Conservation (phyloP, 2,113 vertebrate species). For the Rostratula benghalensis region DNA sequence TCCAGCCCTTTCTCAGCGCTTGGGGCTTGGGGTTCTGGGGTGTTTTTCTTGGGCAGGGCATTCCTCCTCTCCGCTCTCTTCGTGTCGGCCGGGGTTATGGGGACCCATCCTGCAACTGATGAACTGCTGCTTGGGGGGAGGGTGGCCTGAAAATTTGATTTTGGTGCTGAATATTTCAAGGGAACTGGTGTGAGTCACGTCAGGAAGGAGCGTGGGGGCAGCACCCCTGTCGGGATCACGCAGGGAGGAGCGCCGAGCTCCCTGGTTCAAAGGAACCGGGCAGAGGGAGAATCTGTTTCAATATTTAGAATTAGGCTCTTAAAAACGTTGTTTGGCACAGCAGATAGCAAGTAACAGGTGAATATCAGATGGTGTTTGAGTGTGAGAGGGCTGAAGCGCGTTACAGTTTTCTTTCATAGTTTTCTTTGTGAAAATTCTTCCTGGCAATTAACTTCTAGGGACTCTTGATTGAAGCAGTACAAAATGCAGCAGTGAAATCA, state of each 20-base stretch:
- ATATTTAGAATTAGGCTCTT: background rate
- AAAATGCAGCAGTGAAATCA: background rate
- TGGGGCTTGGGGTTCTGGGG: background rate
- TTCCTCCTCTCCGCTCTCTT: too few relatives aligned
- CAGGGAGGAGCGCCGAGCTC: background rate
- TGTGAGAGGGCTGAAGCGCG: background rate
- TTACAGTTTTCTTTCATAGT: too few relatives aligned
- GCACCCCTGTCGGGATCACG: background rate
- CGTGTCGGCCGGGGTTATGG: rapidly evolving
- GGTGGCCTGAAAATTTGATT: background rate
- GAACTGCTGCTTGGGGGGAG: background rate
- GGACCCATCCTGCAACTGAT: too few relatives aligned
- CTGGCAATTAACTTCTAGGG: background rate
- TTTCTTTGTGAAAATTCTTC: background rate
- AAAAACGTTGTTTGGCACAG: background rate
- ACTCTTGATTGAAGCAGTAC: background rate
- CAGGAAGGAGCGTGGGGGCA: background rate
- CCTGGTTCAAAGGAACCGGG: background rate
- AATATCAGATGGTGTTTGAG: background rate
- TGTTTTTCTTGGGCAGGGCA: too few relatives aligned
- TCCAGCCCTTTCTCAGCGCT: rapidly evolving
- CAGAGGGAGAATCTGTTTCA: background rate
- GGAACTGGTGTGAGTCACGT: background rate
- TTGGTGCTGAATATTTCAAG: background rate
- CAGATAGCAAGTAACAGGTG: background rate